Evolutionary conservation across 2,113 vertebrate genomes (phyloP), one percentile per base, ranked within the genome.

Genomic region (Ameiurus melas): DNA sequence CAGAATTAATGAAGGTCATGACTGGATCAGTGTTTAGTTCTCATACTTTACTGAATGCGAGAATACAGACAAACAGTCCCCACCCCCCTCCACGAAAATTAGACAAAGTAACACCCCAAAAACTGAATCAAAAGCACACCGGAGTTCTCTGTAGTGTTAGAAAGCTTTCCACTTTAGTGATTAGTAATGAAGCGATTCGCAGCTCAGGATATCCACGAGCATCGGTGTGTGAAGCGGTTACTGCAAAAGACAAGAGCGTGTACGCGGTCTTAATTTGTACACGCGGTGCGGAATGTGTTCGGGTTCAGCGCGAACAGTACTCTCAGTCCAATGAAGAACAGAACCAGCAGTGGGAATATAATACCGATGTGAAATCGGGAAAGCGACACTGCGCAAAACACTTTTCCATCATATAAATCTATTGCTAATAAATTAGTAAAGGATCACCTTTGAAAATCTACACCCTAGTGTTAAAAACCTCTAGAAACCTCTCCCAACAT

Each of bases 351-450:
- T 53, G 47, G 25, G 4, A 51, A 7, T 17, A 55, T 33, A 30
- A 33, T 4, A 80, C n/a, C 5, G 12, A 47, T 47, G 25, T 25
- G 14, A 80, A n/a, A 43, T 19, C n/a, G 57, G 13, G 5, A 80
- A 36, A 58, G 6, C n/a, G 5, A 81, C 9, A 36, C 17, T 36
- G 27, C 27, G 19, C 27, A 19, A n/a, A n/a, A n/a, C 3, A 4
- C 9, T 30, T 57, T 79, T 53, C 5, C 0, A 27, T 60, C 1
- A n/a, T n/a, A 6, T n/a, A 78, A 60, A 60, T 36, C 30, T 36
- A 58, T 58, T 33, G 79, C n/a, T 80, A 79, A 86, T 86, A 86
- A 86, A 80, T 86, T 79, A 79, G 43, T 66, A 79, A 77, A 78
- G 4, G 57, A 79, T 79, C 19, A 66, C 9, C 2, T 85, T 86